Conservation (phyloP, 92 coral and sea anemone species). For the Anthopleura xanthogrammica region DNA sequence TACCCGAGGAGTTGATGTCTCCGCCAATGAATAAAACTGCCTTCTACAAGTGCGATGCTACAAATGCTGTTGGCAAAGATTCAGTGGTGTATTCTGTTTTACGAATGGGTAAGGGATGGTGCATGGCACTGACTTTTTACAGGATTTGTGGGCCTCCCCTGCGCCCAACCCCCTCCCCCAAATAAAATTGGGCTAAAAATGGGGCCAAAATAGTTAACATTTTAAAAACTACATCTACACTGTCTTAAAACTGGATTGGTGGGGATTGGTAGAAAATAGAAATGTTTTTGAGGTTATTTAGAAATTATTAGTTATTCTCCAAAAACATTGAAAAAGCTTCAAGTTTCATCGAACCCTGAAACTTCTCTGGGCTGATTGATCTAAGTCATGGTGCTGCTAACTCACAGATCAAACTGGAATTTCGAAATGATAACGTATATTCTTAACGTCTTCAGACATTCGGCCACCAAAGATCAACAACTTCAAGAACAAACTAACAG, state of each 20-base stretch:
- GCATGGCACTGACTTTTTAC: background rate
- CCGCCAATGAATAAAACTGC: slow-evolving; percentile 29
- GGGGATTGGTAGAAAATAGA: background rate
- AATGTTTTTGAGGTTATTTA: background rate
- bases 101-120: slow-evolving; percentile 48
- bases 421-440: background rate
- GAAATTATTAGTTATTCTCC: no score
- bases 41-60: slow-evolving; percentile 65
- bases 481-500: slow-evolving; percentile 33
- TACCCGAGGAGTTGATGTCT: slow-evolving; percentile 10
- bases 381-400: no score
- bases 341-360: no score
- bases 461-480: slow-evolving; percentile 59
- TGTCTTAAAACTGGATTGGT: background rate
- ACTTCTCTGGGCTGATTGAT: no score
- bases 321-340: no score
- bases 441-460: slow-evolving; percentile 29
- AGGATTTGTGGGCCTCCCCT: background rate
- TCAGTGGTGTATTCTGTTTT: slow-evolving; percentile 41
- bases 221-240: no score
- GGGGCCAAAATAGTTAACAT: no score
- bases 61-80: slow-evolving; percentile 54
- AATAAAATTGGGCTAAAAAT: no score
- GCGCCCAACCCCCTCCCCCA: no score
- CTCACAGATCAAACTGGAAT: no score